These are phyloP conservation scores for Polydrusus tereticollis DNA, from an alignment of 2,888 invertebrate genomes.

Conservation along the genomic window DNA sequence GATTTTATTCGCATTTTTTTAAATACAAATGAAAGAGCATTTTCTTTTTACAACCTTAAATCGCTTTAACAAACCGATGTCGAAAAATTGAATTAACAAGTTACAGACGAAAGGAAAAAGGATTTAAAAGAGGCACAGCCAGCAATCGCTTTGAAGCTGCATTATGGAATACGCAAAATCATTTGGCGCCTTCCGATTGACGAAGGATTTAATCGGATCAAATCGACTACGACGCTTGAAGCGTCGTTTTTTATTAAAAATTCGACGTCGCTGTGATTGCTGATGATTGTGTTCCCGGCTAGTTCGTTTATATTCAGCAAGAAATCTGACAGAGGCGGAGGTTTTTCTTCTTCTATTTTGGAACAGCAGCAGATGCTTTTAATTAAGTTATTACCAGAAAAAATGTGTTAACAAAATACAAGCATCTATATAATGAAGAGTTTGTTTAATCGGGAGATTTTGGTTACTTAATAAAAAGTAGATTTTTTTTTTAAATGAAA, in stretches of 20 bases:
- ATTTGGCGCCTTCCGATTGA: constrained; percentile 47
- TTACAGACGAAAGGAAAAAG: constrained; percentile 44
- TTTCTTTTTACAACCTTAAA: constrained; percentile 16
- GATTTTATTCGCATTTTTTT: no score
- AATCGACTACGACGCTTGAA: constrained; percentile 39
- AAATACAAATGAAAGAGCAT: not conserved
- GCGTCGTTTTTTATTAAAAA: constrained; percentile 42
- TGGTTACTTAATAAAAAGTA: no score
- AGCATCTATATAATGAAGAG: no score
- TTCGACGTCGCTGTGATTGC: constrained; percentile 44
- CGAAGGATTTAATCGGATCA: constrained; percentile 46
- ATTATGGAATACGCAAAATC: constrained; percentile 44
- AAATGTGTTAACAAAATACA: no score
- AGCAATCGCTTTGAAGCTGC: constrained; percentile 36
- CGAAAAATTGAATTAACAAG: constrained; percentile 42
- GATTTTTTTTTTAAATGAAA: no score
- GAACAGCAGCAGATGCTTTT: no score
- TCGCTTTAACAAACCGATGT: constrained; percentile 31
- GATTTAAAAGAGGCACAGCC: constrained; percentile 35
- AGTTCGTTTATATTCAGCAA: constrained; percentile 29
- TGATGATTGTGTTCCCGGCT: constrained; percentile 32
- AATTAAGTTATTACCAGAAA: no score
- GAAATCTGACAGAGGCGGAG: constrained; percentile 11
- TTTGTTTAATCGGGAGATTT: no score
- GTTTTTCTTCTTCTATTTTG: not conserved